phyloP scores from a whole-genome alignment of 1,140 invertebrate genomes.

The Phocides pigmalion region DNA sequence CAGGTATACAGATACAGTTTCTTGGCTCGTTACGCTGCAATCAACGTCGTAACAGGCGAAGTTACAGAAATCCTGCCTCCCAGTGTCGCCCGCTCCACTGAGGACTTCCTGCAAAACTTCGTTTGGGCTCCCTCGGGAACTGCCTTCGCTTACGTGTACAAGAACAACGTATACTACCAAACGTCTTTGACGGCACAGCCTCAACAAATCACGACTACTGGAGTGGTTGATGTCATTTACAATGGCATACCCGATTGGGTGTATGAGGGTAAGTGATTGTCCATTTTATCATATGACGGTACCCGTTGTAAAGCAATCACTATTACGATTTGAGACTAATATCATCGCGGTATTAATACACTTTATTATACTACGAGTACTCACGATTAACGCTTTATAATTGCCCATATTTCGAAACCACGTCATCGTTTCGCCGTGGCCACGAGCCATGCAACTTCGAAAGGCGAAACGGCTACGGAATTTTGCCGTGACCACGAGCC shows the following conservation, averaged over 20 bases:
- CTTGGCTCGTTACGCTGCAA: constrained; percentile 81
- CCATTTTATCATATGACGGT: too few relatives aligned
- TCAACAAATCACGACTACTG: constrained; percentile 85
- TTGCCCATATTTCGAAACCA: too few relatives aligned
- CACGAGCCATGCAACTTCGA: too few relatives aligned
- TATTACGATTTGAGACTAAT: too few relatives aligned
- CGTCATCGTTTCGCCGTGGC: too few relatives aligned
- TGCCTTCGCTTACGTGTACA: constrained; percentile 89
- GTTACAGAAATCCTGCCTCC: constrained; percentile 52
- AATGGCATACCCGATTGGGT: constrained; percentile 92
- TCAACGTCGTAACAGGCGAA: constrained; percentile 71
- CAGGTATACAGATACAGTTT: constrained; percentile 84
- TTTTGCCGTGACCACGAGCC: too few relatives aligned
- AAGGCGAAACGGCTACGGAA: too few relatives aligned
- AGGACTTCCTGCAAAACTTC: constrained; percentile 86
- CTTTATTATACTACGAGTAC: too few relatives aligned
- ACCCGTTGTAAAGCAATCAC: too few relatives aligned
- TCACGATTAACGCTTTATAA: too few relatives aligned
- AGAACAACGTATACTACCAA: constrained; percentile 92
- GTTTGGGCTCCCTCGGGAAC: constrained; percentile 90
- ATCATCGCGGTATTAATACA: too few relatives aligned
- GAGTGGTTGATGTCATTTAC: constrained; percentile 87
- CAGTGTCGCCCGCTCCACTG: constrained; percentile 48
- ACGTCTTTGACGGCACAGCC: constrained; percentile 74
- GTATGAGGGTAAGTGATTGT: constrained; percentile 85